Conservation (phyloP, 2,888 invertebrate species). For the Orthonychiurus folsomi region DNA sequence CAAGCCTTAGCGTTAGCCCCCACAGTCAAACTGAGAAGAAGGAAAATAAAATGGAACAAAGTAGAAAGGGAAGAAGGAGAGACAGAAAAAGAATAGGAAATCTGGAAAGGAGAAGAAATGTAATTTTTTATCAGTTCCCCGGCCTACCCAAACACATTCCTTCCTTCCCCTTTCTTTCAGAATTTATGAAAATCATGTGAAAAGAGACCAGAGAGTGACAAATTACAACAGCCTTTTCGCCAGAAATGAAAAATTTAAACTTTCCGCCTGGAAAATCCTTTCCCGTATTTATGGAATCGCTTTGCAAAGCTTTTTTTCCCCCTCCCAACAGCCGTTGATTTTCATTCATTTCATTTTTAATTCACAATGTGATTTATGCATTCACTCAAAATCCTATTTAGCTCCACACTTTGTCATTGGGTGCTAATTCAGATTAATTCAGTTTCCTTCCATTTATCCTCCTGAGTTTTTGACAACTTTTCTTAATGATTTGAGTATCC, state of each 20-base stretch:
- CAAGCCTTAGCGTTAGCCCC: too few relatives aligned
- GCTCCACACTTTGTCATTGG: too few relatives aligned
- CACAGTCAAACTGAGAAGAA: neutral
- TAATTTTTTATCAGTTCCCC: constrained; percentile 35
- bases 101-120: constrained; percentile 27
- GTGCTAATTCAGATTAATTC: too few relatives aligned
- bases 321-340: too few relatives aligned
- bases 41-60: constrained; percentile 4
- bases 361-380: too few relatives aligned
- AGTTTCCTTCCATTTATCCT: too few relatives aligned
- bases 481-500: too few relatives aligned
- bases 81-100: constrained; percentile 12
- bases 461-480: too few relatives aligned
- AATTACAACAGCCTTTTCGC: constrained; percentile 31
- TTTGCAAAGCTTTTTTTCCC: too few relatives aligned
- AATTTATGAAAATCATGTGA: constrained; percentile 41
- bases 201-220: constrained; percentile 34
- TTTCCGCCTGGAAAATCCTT: neutral
- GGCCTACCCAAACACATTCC: constrained; percentile 9
- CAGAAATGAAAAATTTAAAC: neutral
- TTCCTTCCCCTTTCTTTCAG: constrained; percentile 21
- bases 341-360: too few relatives aligned
- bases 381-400: too few relatives aligned
- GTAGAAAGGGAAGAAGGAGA: constrained; percentile 15
- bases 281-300: neutral